These are phyloP conservation scores for Gopherus evgoodei DNA, from an alignment of 2,113 vertebrate genomes.

Conservation along the genomic window DNA sequence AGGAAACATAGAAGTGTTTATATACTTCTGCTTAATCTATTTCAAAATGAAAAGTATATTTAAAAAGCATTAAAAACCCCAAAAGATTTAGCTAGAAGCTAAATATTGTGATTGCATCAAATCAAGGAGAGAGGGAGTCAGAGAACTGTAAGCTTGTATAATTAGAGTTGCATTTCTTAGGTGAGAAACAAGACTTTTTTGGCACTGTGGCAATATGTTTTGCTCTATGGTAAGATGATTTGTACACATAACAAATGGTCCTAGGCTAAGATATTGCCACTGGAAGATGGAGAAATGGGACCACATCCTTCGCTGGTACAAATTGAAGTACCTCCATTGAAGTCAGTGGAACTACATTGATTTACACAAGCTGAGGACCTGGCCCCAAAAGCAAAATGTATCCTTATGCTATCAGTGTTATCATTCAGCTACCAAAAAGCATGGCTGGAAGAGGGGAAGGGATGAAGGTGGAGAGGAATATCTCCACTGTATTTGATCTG, in stretches of 20 bases:
- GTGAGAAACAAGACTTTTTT: not conserved
- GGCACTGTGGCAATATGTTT: not conserved
- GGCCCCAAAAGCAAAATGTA: too few species aligned
- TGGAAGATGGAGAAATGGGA: not conserved
- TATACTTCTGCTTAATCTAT: not conserved
- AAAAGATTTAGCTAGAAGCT: not conserved
- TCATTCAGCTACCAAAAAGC: not conserved
- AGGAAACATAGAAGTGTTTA: not conserved
- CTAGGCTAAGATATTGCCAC: too few species aligned
- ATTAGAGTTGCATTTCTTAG: not conserved
- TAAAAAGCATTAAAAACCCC: not conserved
- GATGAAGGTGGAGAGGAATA: not conserved
- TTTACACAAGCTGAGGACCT: not conserved
- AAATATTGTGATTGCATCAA: not conserved
- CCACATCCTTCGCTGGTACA: not conserved
- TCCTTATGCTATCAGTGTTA: not conserved
- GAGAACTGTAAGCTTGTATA: not conserved
- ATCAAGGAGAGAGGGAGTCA: not conserved
- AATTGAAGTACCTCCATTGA: not conserved
- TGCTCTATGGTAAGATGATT: not conserved
- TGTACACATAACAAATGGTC: not conserved
- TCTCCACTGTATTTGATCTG: not conserved
- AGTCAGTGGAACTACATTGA: not conserved
- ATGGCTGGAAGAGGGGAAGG: rapidly evolving
- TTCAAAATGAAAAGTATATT: not conserved